phyloP scores from a whole-genome alignment of 1,140 invertebrate genomes.

The Thaumetopoea pityocampa region DNA sequence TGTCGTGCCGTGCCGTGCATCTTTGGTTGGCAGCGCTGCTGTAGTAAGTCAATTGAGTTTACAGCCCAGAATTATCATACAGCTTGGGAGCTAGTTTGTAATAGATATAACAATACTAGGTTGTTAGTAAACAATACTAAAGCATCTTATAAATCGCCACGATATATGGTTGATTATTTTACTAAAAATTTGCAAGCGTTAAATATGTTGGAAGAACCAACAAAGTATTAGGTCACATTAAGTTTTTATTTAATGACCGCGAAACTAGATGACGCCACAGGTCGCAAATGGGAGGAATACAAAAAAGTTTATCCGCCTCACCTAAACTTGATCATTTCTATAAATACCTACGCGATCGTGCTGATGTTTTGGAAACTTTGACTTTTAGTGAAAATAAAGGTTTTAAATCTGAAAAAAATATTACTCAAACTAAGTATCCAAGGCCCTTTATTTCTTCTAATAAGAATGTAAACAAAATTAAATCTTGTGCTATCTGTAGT shows the following conservation, averaged over 20 bases:
- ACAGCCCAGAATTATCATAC: too few species aligned
- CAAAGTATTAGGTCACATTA: constrained; percentile 6
- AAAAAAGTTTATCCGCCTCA: neutral
- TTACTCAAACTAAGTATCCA: neutral
- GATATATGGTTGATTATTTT: neutral
- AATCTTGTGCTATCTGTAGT: constrained; percentile 1
- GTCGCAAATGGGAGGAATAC: constrained; percentile 11
- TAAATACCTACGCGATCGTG: constrained; percentile 4
- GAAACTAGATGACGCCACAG: constrained; percentile 7
- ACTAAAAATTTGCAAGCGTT: constrained; percentile 3
- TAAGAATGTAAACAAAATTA: too few species aligned
- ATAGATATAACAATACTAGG: neutral
- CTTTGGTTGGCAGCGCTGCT: too few species aligned
- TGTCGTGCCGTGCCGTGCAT: too few species aligned
- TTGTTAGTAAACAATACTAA: constrained; percentile 3
- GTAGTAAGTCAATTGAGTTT: too few species aligned
- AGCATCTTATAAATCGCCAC: neutral
- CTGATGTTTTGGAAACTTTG: constrained; percentile 11
- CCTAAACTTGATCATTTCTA: constrained; percentile 3
- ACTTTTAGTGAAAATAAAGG: neutral
- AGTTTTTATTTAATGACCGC: constrained; percentile 1
- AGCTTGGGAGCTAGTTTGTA: too few species aligned
- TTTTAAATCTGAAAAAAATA: constrained; percentile 2
- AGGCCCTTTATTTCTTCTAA: constrained; percentile 9
- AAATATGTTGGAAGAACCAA: neutral